phyloP scores from a whole-genome alignment of 1,140 invertebrate species.

The Drosophila kurseongensis region DNA sequence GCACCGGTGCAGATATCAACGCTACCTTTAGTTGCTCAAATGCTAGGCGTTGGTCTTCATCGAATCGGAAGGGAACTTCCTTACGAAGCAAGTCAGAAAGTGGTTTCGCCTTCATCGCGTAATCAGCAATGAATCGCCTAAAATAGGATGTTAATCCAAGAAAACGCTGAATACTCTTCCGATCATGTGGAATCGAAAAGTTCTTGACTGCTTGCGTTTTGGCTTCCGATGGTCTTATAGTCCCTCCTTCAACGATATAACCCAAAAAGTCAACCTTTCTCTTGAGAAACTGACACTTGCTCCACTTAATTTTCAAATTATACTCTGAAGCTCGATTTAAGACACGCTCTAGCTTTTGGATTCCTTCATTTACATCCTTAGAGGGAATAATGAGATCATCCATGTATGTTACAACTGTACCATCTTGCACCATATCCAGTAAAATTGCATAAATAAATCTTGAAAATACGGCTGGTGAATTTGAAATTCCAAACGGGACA shows the following conservation, averaged over 20 bases:
- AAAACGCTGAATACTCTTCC: background rate
- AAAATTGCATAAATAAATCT: conserved; percentile 2
- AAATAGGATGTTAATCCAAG: background rate
- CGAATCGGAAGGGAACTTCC: background rate
- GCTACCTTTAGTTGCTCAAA: no score
- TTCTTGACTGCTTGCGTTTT: background rate
- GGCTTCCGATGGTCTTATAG: background rate
- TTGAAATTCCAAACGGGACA: no score
- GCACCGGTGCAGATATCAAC: background rate
- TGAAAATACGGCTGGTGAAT: background rate
- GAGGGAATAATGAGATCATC: conserved; percentile 5
- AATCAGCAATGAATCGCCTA: background rate
- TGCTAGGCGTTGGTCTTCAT: no score
- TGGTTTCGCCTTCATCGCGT: background rate
- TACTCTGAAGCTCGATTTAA: background rate
- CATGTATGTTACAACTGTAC: conserved; percentile 1
- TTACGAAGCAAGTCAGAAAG: background rate
- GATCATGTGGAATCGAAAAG: background rate
- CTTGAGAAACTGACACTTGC: background rate
- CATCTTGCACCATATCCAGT: background rate
- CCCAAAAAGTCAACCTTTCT: background rate
- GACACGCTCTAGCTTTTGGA: background rate
- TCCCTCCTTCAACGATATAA: background rate
- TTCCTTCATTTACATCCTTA: background rate
- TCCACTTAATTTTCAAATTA: conserved; percentile 1